Percentiles rank a stretch among this genome's conserved stretches.
Evolutionary conservation across 2,113 vertebrate species (phyloP).

Genomic region (Climacteris rufus): DNA sequence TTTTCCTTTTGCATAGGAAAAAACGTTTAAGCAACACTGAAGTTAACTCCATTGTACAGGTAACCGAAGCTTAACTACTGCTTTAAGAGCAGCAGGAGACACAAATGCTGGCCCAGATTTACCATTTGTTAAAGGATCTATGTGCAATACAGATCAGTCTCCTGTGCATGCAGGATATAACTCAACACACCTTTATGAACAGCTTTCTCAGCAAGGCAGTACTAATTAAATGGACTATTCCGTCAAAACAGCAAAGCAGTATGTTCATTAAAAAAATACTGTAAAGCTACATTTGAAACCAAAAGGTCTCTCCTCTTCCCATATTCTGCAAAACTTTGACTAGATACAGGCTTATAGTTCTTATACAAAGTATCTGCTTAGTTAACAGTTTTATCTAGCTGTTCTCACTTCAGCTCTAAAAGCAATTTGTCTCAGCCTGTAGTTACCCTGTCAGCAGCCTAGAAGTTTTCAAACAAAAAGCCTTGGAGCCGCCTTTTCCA

Average conservation of each 20-base stretch:
- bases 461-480: not conserved
- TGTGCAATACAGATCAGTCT: not conserved
- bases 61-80: not conserved
- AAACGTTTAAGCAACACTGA: not conserved
- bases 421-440: not conserved
- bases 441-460: not conserved
- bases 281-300: not conserved
- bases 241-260: not conserved
- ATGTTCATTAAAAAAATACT: not conserved
- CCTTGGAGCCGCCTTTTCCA: not conserved
- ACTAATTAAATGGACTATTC: not conserved
- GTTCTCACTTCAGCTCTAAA: not conserved
- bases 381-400: not conserved
- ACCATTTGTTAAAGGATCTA: not conserved
- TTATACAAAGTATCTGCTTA: not conserved
- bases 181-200: not conserved
- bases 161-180: not conserved
- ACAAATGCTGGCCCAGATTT: not conserved
- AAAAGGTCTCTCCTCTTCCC: not conserved
- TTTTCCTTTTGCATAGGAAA: slow-evolving; percentile 20
- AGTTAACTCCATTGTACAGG: not conserved
- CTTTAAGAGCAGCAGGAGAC: not conserved
- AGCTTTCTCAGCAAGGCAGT: not conserved
- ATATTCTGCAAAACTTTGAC: not conserved
- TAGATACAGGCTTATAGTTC: not conserved